A percentile compares a stretch with the other conserved stretches of the same genome.
Conservation (phyloP, 2,888 invertebrate genomes). For the Lepas anatifera region DNA sequence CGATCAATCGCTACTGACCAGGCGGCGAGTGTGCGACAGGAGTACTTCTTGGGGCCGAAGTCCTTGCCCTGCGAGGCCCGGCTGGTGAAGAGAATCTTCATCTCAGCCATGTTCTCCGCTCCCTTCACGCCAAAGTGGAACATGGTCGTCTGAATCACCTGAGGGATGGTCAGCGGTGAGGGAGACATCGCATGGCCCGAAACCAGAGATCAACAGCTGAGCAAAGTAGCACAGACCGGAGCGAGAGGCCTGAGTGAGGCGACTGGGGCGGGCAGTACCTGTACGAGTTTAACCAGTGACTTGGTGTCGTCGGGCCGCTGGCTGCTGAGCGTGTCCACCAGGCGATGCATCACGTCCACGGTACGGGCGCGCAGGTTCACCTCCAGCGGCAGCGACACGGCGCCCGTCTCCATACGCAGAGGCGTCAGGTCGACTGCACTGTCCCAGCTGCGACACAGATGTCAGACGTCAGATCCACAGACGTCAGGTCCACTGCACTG, state of each 20-base stretch:
- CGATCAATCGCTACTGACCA: too few relatives aligned
- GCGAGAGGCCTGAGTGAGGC: too few relatives aligned
- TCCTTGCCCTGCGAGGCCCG: background rate
- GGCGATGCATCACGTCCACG: constrained; percentile 42
- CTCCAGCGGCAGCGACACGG: background rate
- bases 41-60: constrained; percentile 4
- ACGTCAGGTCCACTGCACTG: background rate
- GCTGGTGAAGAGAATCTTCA: background rate
- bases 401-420: background rate
- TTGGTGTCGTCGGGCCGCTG: constrained; percentile 67
- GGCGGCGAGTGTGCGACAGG: background rate
- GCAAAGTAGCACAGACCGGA: too few relatives aligned
- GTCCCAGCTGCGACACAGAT: background rate
- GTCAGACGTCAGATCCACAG: too few relatives aligned
- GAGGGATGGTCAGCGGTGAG: constrained; percentile 30
- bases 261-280: too few relatives aligned
- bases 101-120: constrained; percentile 13
- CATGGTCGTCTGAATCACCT: constrained; percentile 16
- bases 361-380: background rate
- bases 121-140: constrained; percentile 15
- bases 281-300: constrained; percentile 46
- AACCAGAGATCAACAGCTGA: too few relatives aligned
- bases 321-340: constrained; percentile 51
- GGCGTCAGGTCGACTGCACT: background rate
- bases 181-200: too few relatives aligned